Percentiles rank a stretch among this genome's conserved stretches.
Evolutionary conservation across 64 coral and sea anemone species (phyloP).

Genomic region (Pachyseris speciosa): DNA sequence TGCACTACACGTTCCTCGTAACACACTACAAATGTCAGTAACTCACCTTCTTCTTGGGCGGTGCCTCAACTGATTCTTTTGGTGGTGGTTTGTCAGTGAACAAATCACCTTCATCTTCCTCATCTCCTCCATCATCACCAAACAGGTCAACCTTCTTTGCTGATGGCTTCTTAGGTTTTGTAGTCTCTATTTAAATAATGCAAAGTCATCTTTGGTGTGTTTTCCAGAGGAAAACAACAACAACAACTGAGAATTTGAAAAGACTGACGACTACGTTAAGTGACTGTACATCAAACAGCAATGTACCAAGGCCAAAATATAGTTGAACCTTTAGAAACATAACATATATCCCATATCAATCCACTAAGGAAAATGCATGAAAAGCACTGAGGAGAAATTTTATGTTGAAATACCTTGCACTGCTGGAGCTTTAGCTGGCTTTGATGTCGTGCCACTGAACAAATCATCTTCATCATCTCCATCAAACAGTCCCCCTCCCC

Average conservation of each 20-base stretch:
- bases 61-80: conserved; percentile 12
- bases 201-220: not conserved
- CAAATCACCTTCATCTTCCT: conserved; percentile 85
- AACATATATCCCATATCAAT: too few species aligned
- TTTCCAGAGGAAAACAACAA: not conserved
- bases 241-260: not conserved
- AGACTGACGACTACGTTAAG: too few species aligned
- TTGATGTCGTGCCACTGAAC: conserved; percentile 57
- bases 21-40: not conserved
- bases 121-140: conserved; percentile 75
- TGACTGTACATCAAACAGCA: too few species aligned
- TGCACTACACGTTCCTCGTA: too few species aligned
- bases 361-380: too few species aligned
- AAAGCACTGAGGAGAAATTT: too few species aligned
- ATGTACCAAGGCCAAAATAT: too few species aligned
- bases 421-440: conserved; percentile 5
- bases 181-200: not conserved
- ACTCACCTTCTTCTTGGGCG: conserved; percentile 94
- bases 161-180: conserved; percentile 41
- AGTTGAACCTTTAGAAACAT: too few species aligned
- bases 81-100: conserved; percentile 70
- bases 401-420: not conserved
- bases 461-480: conserved; percentile 90
- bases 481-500: conserved; percentile 80
- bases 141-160: conserved; percentile 90